These are phyloP conservation scores for Australoheros scitulus DNA, from an alignment of 2,113 vertebrate genomes.

Conservation along the genomic window DNA sequence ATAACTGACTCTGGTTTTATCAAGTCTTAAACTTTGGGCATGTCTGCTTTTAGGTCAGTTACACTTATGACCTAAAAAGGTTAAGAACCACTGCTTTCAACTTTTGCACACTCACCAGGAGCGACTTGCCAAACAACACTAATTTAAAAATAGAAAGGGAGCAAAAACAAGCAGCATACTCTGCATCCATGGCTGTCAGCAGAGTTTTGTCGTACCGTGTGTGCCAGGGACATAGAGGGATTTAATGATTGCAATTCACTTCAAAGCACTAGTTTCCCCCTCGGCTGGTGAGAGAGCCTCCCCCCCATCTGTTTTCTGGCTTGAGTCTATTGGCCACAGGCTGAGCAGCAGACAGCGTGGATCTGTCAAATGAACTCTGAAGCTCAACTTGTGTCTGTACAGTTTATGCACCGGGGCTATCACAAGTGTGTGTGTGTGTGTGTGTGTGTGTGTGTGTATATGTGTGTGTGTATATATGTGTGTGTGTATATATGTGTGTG, in stretches of 20 bases:
- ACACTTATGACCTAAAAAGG: not conserved
- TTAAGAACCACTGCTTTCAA: not conserved
- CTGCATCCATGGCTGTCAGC: not conserved
- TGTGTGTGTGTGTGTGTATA: too few relatives aligned
- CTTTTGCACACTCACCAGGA: not conserved
- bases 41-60: not conserved
- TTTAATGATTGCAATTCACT: slow-evolving; percentile 40
- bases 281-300: not conserved
- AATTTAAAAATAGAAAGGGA: slow-evolving; percentile 10
- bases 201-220: slow-evolving; percentile 1
- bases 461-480: too few relatives aligned
- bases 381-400: not conserved
- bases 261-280: slow-evolving; percentile 47
- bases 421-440: too few relatives aligned
- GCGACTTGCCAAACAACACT: not conserved
- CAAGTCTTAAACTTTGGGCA: not conserved
- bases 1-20: not conserved
- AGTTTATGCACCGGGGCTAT: slow-evolving; percentile 5
- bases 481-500: too few relatives aligned
- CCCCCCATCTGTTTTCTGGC: slow-evolving; percentile 32
- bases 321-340: slow-evolving; percentile 19
- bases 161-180: not conserved
- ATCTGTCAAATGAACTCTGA: slow-evolving; percentile 34
- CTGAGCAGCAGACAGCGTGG: slow-evolving; percentile 36
- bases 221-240: slow-evolving; percentile 37